Percentiles rank a stretch among this genome's conserved stretches.
These are phyloP conservation scores for Coelinius sp. DNA, from an alignment of 2,888 invertebrate species.

Conservation along the genomic window DNA sequence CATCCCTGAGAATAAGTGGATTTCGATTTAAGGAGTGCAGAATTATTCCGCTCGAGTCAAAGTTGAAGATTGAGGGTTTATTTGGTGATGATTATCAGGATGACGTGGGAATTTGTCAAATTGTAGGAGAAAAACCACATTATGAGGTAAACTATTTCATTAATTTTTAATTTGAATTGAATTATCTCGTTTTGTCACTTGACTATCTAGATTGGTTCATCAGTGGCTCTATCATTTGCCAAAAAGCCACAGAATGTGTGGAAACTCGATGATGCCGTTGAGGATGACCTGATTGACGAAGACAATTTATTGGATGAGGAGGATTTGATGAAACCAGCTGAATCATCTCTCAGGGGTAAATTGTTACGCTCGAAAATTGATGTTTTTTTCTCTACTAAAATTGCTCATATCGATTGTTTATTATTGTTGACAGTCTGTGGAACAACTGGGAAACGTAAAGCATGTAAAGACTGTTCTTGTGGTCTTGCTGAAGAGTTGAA, in stretches of 20 bases:
- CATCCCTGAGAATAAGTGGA: constrained; percentile 77
- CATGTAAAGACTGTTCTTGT: constrained; percentile 98
- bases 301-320: constrained; percentile 91
- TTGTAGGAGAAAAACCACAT: constrained; percentile 60
- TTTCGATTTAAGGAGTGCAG: constrained; percentile 71
- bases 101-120: constrained; percentile 51
- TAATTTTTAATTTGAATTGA: constrained; percentile 64
- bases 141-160: constrained; percentile 57
- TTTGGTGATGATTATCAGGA: constrained; percentile 38
- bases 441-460: constrained; percentile 92
- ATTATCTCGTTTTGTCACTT: constrained; percentile 75
- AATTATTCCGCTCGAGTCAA: constrained; percentile 26
- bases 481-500: constrained; percentile 95
- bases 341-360: constrained; percentile 84
- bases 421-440: constrained; percentile 77
- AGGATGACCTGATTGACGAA: constrained; percentile 87
- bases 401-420: not conserved
- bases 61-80: constrained; percentile 39
- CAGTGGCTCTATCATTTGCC: constrained; percentile 73
- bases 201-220: constrained; percentile 77
- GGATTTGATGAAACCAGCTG: constrained; percentile 90
- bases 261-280: constrained; percentile 80
- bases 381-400: not conserved
- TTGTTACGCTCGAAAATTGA: not conserved
- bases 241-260: constrained; percentile 79